Percentiles rank a stretch among this genome's conserved stretches.
phyloP scores from a whole-genome alignment of 2,113 vertebrate species.

The Hypocryptadius cinnamomeus region DNA sequence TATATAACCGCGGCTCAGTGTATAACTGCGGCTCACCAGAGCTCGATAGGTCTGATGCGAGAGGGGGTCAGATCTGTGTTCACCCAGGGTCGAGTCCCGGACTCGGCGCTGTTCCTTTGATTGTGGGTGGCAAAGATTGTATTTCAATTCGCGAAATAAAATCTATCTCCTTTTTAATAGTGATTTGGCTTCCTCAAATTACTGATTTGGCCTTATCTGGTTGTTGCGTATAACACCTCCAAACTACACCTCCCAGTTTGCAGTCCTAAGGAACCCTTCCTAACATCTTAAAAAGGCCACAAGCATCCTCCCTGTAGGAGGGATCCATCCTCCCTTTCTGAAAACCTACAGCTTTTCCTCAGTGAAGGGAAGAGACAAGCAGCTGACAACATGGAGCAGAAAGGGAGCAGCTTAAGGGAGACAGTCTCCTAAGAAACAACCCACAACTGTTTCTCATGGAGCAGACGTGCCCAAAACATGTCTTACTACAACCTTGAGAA shows the following conservation, averaged over 20 bases:
- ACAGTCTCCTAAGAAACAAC: neutral
- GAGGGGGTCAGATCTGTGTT: no score
- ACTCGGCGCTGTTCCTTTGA: no score
- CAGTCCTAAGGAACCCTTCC: neutral
- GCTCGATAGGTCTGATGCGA: no score
- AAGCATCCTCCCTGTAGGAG: neutral
- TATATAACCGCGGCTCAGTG: no score
- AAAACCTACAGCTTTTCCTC: neutral
- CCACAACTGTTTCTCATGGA: rapidly evolving
- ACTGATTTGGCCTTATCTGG: no score
- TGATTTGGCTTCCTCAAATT: no score
- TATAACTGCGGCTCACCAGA: no score
- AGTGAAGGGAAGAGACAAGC: neutral
- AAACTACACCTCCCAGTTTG: neutral
- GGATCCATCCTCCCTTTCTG: neutral
- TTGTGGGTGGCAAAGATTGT: no score
- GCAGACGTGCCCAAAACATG: neutral
- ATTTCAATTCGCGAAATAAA: no score
- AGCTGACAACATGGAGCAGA: neutral
- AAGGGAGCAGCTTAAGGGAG: neutral
- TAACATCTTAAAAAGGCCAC: neutral
- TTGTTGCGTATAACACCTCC: no score
- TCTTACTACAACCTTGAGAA: neutral
- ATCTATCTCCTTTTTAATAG: no score
- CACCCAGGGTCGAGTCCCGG: no score